phyloP scores from a whole-genome alignment of 2,888 invertebrate species.

The Sepioteuthis lessoniana region DNA sequence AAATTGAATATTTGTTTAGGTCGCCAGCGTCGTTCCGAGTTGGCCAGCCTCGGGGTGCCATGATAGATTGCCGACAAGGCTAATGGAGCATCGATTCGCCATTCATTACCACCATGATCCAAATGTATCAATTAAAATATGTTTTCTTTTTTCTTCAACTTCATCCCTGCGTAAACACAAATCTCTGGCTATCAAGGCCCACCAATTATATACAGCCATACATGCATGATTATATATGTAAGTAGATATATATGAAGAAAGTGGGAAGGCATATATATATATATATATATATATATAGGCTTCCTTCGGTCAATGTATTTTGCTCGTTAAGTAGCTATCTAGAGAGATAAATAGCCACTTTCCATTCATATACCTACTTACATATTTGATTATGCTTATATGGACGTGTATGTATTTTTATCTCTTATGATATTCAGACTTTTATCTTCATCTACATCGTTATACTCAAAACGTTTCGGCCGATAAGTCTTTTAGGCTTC shows the following conservation, averaged over 20 bases:
- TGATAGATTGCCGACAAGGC: neutral
- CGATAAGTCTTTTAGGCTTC: too few species aligned
- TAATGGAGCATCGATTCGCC: neutral
- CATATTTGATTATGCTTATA: too few species aligned
- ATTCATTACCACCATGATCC: neutral
- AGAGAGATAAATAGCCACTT: too few species aligned
- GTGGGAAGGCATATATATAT: neutral
- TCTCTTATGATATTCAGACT: too few species aligned
- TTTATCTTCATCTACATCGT: too few species aligned
- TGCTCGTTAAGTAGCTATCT: too few species aligned
- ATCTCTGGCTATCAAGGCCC: neutral
- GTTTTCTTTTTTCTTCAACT: neutral
- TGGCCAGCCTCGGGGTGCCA: neutral
- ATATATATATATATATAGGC: neutral
- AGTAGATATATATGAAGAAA: too few species aligned
- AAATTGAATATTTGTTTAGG: slow-evolving; percentile 4
- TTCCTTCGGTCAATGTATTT: too few species aligned
- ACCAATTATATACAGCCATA: neutral
- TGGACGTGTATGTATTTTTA: too few species aligned
- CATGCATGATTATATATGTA: neutral
- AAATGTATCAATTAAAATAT: slow-evolving; percentile 19
- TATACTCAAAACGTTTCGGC: too few species aligned
- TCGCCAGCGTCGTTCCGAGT: neutral
- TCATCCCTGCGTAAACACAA: neutral
- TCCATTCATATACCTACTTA: too few species aligned